A percentile compares a stretch with the other conserved stretches of the same genome.
These are phyloP conservation scores for Parotocinclus haroldoi DNA, from an alignment of 2,797 vertebrate species.

Conservation along the genomic window DNA sequence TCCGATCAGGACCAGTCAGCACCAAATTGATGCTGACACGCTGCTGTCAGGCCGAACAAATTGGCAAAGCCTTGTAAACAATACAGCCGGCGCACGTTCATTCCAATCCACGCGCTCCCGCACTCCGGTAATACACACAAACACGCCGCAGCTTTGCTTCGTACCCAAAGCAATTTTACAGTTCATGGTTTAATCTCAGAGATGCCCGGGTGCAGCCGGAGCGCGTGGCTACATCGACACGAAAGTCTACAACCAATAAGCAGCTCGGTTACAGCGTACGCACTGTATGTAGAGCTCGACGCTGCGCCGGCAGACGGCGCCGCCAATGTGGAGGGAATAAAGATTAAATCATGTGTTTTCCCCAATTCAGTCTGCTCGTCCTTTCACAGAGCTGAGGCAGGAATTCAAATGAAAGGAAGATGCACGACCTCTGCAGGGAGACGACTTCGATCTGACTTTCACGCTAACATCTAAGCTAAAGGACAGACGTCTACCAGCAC, in stretches of 20 bases:
- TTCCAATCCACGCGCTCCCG: constrained; percentile 53
- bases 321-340: too few species aligned
- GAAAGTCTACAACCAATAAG: constrained; percentile 56
- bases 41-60: constrained; percentile 62
- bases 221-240: constrained; percentile 54
- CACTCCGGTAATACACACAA: constrained; percentile 60
- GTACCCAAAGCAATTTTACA: constrained; percentile 63
- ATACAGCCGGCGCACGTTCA: constrained; percentile 53
- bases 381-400: too few species aligned
- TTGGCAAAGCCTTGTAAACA: constrained; percentile 64
- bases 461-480: too few species aligned
- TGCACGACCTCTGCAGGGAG: too few species aligned
- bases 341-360: too few species aligned
- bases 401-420: too few species aligned
- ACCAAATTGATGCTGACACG: constrained; percentile 49
- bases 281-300: constrained; percentile 52
- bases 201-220: constrained; percentile 54
- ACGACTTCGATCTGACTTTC: too few species aligned
- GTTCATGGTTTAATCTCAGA: constrained; percentile 63
- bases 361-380: too few species aligned
- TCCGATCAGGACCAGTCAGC: constrained; percentile 31
- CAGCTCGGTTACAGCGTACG: constrained; percentile 56
- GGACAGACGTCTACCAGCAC: too few species aligned
- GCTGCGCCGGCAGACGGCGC: too few species aligned
- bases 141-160: constrained; percentile 37